Evolutionary conservation across 2,888 invertebrate genomes (phyloP).

Genomic region (Ligdia adustata): DNA sequence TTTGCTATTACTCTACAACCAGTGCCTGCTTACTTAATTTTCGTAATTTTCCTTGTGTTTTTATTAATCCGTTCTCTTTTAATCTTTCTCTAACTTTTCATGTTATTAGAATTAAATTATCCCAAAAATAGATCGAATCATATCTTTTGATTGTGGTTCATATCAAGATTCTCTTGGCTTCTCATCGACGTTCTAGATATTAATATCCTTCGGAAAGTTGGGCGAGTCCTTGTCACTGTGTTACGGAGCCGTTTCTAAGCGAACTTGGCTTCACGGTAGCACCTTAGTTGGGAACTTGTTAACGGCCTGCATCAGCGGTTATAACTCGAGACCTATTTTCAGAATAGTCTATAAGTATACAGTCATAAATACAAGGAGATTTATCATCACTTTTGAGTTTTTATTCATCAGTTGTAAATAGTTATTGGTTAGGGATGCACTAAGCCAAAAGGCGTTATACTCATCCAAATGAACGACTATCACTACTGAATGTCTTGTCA

Average conservation of each 20-base stretch:
- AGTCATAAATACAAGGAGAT: no score
- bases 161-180: conserved; percentile 2
- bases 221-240: neutral
- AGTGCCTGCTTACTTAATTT: no score
- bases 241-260: conserved; percentile 2
- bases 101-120: neutral
- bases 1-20: no score
- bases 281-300: conserved; percentile 47
- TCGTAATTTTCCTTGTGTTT: neutral
- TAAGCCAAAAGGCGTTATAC: no score
- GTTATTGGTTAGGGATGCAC: no score
- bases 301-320: conserved; percentile 43
- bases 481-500: no score
- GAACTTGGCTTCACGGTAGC: conserved; percentile 13
- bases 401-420: no score
- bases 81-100: neutral
- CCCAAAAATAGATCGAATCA: neutral
- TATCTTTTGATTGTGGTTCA: neutral
- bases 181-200: conserved; percentile 3
- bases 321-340: conserved; percentile 34
- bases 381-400: no score
- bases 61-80: neutral
- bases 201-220: conserved; percentile 7
- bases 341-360: no score
- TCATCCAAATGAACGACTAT: no score